Evolutionary conservation across 2,888 invertebrate species (phyloP).

Genomic region (Eledone cirrhosa): DNA sequence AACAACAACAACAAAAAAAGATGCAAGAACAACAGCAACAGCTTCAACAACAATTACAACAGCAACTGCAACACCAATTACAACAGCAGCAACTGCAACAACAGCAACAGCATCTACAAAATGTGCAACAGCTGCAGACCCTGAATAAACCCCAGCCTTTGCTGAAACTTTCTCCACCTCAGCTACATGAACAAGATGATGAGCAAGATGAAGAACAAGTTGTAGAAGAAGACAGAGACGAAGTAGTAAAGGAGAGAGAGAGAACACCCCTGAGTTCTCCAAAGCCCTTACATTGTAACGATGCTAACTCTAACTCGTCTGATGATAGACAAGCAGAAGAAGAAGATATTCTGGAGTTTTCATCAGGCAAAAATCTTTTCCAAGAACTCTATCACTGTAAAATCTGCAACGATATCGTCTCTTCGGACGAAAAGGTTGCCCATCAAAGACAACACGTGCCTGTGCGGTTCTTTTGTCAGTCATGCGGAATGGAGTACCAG

Average conservation of each 20-base stretch:
- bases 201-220: neutral
- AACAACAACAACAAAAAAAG: constrained; percentile 3
- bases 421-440: constrained; percentile 45
- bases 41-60: neutral
- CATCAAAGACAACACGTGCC: constrained; percentile 46
- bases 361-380: constrained; percentile 39
- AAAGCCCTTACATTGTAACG: neutral
- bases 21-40: neutral
- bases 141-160: neutral
- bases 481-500: constrained; percentile 37
- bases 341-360: neutral
- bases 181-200: neutral
- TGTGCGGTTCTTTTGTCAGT: constrained; percentile 38
- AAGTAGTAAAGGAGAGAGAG: no score
- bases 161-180: neutral
- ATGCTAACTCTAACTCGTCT: neutral
- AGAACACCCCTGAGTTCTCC: neutral
- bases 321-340: neutral
- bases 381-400: constrained; percentile 56
- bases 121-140: neutral
- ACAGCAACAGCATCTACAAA: neutral
- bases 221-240: neutral
- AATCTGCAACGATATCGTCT: constrained; percentile 50
- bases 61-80: neutral
- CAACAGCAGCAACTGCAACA: constrained; percentile 1